Base-by-base conservation (phyloP, 2,888 invertebrate genomes). In the Brenthis ino region DNA sequence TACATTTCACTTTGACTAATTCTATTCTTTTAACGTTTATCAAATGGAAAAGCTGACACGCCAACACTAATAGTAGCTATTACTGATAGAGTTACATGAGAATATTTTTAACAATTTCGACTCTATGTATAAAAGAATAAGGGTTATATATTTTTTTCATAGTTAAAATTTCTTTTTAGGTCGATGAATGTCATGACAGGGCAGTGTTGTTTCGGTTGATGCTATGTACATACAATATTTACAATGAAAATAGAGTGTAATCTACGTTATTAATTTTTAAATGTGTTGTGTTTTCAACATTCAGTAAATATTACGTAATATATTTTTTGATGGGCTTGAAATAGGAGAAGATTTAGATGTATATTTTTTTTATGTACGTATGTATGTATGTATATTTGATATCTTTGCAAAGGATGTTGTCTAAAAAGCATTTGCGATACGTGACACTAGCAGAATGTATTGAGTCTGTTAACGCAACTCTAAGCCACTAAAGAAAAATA, bases 31-130 rank as follows among this genome's bases (percentile, higher is more conserved):
- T 56, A 60, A 24, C 67, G 54, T 56, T 50, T 67, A 55, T 61
- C 67, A 47, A 57, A 51, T 54, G 16, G 57, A 57, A 57, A 67
- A 69, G 69, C 69, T 72, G 74, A 74, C 74, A 69, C 68, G 71
- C 65, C 63, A 70, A 66, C 65, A 64, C 50, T 74, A 71, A 73
- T 67, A 72, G 65, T 57, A 53, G 68, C 68, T 65, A 73, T 74
- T 73, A 73, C 65, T 57, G 50, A 68, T 64, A 48, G 53, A 64
- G 60, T 64, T 69, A 74, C 72, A 71, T 54, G 67, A 72, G 72
- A 71, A 67, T 64, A 64, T 64, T 72, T 73, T 71, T 61, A 68
- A 67, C 50, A 67, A 56, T 28, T 48, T 67, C 47, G 14, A 61
- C 61, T 56, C 12, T 67, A 67, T 61, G 12, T 8, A 2, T n/a